These are phyloP conservation scores for Lota lota DNA, from an alignment of 2,113 vertebrate species.

Conservation along the genomic window DNA sequence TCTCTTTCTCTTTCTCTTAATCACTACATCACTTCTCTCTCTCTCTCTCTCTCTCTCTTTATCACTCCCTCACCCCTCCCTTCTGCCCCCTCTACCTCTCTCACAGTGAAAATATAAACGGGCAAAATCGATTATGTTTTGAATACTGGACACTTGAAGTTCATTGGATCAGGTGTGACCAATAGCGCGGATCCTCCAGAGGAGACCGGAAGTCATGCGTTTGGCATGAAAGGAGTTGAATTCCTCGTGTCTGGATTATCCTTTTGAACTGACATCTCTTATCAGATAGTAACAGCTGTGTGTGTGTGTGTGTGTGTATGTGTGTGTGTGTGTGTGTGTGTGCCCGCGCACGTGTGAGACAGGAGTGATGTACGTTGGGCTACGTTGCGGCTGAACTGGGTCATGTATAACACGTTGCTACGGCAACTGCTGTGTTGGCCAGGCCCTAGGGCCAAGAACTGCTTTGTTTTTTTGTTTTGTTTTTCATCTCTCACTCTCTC, in stretches of 20 bases:
- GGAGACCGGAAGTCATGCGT: not conserved
- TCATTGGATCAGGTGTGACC: not conserved
- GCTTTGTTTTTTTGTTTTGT: slow-evolving; percentile 63
- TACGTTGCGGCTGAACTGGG: slow-evolving; percentile 80
- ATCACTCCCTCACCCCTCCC: no score
- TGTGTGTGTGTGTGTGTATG: not conserved
- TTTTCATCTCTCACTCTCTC: slow-evolving; percentile 46
- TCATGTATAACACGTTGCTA: slow-evolving; percentile 88
- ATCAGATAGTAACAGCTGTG: not conserved
- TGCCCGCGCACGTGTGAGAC: not conserved
- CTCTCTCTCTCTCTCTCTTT: no score
- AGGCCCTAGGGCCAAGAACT: slow-evolving; percentile 80
- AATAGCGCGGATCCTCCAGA: not conserved
- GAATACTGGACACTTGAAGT: not conserved
- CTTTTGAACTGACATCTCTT: no score
- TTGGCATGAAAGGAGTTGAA: no score
- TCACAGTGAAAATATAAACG: not conserved
- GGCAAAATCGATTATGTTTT: not conserved
- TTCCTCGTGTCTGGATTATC: no score
- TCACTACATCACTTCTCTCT: not conserved
- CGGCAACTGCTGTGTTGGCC: slow-evolving; percentile 82
- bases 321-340: not conserved
- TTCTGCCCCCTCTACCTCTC: not conserved
- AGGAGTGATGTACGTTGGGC: slow-evolving; percentile 56
- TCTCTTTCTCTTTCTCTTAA: not conserved